A percentile compares a stretch with the other conserved stretches of the same genome.
Conservation (phyloP, 2,113 vertebrate species). For the Campylorhamphus procurvoides region DNA sequence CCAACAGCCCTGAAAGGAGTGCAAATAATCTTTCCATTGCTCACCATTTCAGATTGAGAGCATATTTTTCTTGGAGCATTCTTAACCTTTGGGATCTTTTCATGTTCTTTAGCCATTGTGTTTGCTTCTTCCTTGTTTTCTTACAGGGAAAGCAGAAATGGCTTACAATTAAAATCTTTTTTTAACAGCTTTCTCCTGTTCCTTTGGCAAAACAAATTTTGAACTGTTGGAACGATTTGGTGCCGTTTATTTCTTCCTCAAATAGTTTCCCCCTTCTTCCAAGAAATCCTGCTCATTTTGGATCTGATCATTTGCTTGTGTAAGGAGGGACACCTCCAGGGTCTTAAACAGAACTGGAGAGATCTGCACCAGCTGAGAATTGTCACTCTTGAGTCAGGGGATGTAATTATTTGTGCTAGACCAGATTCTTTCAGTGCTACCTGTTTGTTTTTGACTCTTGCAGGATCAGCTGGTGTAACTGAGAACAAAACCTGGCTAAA, state of each 20-base stretch:
- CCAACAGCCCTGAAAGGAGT: neutral
- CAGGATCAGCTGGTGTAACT: neutral
- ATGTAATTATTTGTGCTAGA: neutral
- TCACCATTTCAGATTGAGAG: neutral
- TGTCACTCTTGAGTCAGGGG: neutral
- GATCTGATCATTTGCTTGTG: neutral
- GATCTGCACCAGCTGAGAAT: neutral
- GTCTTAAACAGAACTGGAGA: neutral
- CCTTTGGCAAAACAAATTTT: constrained; percentile 51
- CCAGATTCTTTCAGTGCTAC: neutral
- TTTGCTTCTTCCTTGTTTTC: constrained; percentile 44
- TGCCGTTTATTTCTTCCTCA: neutral
- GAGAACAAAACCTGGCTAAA: neutral
- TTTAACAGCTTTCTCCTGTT: constrained; percentile 60
- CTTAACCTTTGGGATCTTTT: constrained; percentile 53
- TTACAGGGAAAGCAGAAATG: neutral
- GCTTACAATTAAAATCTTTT: constrained; percentile 42
- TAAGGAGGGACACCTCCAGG: neutral
- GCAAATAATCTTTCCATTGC: constrained; percentile 11
- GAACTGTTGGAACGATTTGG: neutral
- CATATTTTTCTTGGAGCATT: constrained; percentile 65
- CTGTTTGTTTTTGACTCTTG: neutral
- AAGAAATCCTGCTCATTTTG: neutral
- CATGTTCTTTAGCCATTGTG: constrained; percentile 42
- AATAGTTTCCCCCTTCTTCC: neutral